Evolutionary conservation across 1,140 invertebrate genomes (phyloP).

Genomic region (Bombyx mori): DNA sequence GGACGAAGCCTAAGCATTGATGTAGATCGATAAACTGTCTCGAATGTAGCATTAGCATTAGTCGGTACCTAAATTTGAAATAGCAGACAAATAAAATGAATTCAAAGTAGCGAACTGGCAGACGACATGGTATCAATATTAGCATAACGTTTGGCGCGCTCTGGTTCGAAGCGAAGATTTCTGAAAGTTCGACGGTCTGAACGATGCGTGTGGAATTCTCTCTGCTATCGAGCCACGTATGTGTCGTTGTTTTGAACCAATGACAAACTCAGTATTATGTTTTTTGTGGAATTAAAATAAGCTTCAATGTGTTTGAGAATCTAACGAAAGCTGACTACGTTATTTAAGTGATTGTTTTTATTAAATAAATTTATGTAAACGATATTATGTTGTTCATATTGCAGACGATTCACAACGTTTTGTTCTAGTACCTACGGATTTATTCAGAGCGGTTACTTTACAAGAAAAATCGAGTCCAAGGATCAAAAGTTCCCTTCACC

Average conservation of each 20-base stretch:
- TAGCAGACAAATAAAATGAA: conserved; percentile 55
- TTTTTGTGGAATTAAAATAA: too few species aligned
- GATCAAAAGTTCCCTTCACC: too few species aligned
- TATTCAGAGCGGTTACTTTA: too few species aligned
- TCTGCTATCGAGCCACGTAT: conserved; percentile 22
- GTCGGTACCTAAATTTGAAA: conserved; percentile 31
- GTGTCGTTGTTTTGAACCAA: conserved; percentile 16
- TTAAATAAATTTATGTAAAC: too few species aligned
- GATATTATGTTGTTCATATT: too few species aligned
- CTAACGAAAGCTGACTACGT: too few species aligned
- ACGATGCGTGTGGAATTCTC: conserved; percentile 33
- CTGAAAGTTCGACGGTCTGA: conserved; percentile 36
- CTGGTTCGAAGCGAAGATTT: conserved; percentile 28
- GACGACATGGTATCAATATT: conserved; percentile 43
- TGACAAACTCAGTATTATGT: conserved; percentile 7
- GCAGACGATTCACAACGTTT: too few species aligned
- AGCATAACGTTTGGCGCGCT: conserved; percentile 45
- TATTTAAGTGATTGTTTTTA: too few species aligned
- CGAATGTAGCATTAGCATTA: conserved; percentile 39
- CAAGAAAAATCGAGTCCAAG: too few species aligned
- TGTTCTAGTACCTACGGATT: too few species aligned
- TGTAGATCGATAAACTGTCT: conserved; percentile 38
- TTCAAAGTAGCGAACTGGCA: conserved; percentile 33
- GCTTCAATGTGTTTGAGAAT: too few species aligned
- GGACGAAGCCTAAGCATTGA: conserved; percentile 17